These are phyloP conservation scores for Tachina grossa DNA, from an alignment of 2,888 invertebrate species.

Conservation along the genomic window DNA sequence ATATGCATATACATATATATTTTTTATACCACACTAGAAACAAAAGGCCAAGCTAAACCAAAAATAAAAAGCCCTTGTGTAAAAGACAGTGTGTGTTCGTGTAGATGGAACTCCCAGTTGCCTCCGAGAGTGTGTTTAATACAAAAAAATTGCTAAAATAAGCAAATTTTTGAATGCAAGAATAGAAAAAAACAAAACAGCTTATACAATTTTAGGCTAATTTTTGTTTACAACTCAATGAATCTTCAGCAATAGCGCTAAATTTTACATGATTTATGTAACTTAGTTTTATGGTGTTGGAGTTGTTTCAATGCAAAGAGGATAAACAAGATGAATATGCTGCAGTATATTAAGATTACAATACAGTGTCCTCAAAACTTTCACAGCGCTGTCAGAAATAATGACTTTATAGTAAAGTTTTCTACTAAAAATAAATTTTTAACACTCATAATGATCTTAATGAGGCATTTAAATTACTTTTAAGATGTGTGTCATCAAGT, in stretches of 20 bases:
- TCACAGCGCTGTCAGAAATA: not conserved
- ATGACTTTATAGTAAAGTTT: not conserved
- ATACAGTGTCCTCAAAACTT: not conserved
- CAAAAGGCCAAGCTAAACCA: constrained; percentile 11
- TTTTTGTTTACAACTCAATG: constrained; percentile 61
- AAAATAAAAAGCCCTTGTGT: constrained; percentile 4
- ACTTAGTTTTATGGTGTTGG: constrained; percentile 16
- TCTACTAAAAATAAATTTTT: not conserved
- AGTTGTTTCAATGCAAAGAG: not conserved
- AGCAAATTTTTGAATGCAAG: not conserved
- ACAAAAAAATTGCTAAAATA: constrained; percentile 21
- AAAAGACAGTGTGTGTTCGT: not conserved
- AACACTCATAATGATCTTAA: not conserved
- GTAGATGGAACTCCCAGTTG: not conserved
- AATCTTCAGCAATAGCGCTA: constrained; percentile 45
- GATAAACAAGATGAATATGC: not conserved
- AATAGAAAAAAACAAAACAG: constrained; percentile 8
- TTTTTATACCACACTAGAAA: constrained; percentile 49
- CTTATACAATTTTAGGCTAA: constrained; percentile 39
- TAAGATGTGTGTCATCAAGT: not conserved
- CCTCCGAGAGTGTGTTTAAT: constrained; percentile 2
- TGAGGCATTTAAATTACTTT: not conserved
- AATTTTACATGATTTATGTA: constrained; percentile 52
- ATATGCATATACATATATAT: no score
- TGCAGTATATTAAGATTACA: not conserved